These are phyloP conservation scores for Brachyistius frenatus DNA, from an alignment of 2,113 vertebrate species.

Conservation along the genomic window DNA sequence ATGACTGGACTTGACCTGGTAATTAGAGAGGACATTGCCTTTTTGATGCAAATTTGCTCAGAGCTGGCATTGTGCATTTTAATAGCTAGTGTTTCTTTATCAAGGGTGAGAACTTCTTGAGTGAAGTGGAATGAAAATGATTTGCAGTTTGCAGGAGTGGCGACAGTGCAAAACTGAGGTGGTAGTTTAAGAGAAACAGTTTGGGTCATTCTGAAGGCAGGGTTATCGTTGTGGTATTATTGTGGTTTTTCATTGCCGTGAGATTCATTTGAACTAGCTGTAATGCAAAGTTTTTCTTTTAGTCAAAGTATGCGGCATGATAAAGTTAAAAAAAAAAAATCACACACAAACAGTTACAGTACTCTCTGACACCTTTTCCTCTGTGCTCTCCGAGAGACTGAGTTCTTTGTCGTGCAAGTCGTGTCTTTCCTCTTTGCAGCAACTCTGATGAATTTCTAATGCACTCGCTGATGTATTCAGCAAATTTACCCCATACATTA, in stretches of 20 bases:
- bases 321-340: neutral
- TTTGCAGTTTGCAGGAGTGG: conserved; percentile 11
- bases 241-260: neutral
- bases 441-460: conserved; percentile 50
- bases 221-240: neutral
- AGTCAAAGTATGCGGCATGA: neutral
- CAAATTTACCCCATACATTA: conserved; percentile 37
- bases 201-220: conserved; percentile 4
- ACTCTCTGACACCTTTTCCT: neutral
- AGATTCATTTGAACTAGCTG: neutral
- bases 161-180: neutral
- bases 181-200: neutral
- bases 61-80: conserved; percentile 37
- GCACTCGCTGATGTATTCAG: conserved; percentile 30
- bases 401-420: conserved; percentile 21
- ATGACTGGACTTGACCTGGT: conserved; percentile 27
- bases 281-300: neutral
- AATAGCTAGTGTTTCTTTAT: conserved; percentile 31
- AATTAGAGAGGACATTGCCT: conserved; percentile 28
- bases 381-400: neutral
- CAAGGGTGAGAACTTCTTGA: conserved; percentile 12
- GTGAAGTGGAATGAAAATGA: conserved; percentile 30
- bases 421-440: conserved; percentile 22
- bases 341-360: conserved; percentile 2
- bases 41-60: conserved; percentile 35